A percentile compares a stretch with the other conserved stretches of the same genome.
These are phyloP conservation scores for Acrocephalus arundinaceus DNA, from an alignment of 2,113 vertebrate genomes.

Conservation along the genomic window DNA sequence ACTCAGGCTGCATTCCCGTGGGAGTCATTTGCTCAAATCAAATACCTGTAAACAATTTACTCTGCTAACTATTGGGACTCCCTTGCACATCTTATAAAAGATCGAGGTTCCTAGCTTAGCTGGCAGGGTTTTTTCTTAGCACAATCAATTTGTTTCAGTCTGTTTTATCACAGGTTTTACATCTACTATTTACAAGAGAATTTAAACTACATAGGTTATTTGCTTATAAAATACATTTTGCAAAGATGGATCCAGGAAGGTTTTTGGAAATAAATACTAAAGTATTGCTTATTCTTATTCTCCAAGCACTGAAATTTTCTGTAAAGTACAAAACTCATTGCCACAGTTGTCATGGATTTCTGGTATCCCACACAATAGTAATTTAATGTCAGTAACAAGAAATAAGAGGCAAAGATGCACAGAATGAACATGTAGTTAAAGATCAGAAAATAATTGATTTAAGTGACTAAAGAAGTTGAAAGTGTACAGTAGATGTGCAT, in stretches of 20 bases:
- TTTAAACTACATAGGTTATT: neutral
- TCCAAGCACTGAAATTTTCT: neutral
- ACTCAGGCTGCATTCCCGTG: rapidly evolving
- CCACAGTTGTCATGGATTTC: neutral
- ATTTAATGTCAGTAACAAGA: neutral
- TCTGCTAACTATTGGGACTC: neutral
- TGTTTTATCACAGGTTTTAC: neutral
- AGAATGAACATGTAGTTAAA: neutral
- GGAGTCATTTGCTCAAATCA: neutral
- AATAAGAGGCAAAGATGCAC: neutral
- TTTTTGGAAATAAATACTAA: neutral
- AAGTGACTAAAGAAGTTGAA: neutral
- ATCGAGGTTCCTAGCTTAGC: neutral
- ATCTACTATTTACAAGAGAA: neutral
- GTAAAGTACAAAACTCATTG: neutral
- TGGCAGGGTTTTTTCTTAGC: neutral
- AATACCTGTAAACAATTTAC: neutral
- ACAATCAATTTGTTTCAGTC: neutral
- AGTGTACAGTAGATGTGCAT: neutral
- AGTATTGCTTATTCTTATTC: neutral
- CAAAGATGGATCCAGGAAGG: neutral
- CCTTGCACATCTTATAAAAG: neutral
- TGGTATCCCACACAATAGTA: neutral
- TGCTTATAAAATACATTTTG: neutral
- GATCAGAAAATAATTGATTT: neutral